These are phyloP conservation scores for Babyrousa celebensis DNA, from an alignment of 2,797 vertebrate species.

Conservation along the genomic window DNA sequence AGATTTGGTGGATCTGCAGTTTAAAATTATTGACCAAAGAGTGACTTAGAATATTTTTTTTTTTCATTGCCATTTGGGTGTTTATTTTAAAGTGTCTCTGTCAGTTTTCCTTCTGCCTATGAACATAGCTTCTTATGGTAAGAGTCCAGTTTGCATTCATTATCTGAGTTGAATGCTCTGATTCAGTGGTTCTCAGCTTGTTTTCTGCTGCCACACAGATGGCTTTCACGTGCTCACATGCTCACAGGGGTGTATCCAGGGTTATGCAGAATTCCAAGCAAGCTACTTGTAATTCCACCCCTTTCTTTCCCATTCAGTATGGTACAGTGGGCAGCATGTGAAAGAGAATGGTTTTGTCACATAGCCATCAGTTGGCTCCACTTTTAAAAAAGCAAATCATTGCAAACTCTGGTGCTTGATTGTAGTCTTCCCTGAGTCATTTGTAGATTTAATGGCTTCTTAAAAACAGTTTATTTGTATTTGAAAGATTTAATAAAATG, in stretches of 20 bases:
- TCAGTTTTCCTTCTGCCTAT: slow-evolving; percentile 6
- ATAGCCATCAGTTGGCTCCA: background rate
- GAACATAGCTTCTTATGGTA: slow-evolving; percentile 52
- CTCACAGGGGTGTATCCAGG: slow-evolving; percentile 31
- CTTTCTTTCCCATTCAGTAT: slow-evolving; percentile 20
- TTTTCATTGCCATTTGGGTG: slow-evolving; percentile 9
- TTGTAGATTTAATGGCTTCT: slow-evolving; percentile 23
- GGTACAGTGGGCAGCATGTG: slow-evolving; percentile 10
- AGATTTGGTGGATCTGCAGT: slow-evolving; percentile 36
- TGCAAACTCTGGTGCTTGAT: slow-evolving; percentile 4
- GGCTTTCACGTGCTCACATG: slow-evolving; percentile 61
- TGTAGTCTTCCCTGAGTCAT: slow-evolving; percentile 39
- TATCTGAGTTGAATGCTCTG: slow-evolving; percentile 68
- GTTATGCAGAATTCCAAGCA: slow-evolving; percentile 63
- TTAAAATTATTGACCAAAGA: slow-evolving; percentile 61
- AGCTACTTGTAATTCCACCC: slow-evolving; percentile 67
- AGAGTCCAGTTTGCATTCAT: slow-evolving; percentile 66
- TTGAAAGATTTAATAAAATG: slow-evolving; percentile 54
- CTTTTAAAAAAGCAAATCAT: slow-evolving; percentile 34
- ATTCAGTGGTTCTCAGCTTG: slow-evolving; percentile 68
- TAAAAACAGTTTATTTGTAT: slow-evolving; percentile 52
- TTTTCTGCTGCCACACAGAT: slow-evolving; percentile 77
- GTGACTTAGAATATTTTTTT: background rate
- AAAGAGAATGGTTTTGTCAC: slow-evolving; percentile 19
- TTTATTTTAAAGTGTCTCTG: slow-evolving; percentile 52